A percentile compares a stretch with the other conserved stretches of the same genome.
These are phyloP conservation scores for Acyrthosiphon pisum DNA, from an alignment of 1,140 invertebrate species.

Conservation along the genomic window DNA sequence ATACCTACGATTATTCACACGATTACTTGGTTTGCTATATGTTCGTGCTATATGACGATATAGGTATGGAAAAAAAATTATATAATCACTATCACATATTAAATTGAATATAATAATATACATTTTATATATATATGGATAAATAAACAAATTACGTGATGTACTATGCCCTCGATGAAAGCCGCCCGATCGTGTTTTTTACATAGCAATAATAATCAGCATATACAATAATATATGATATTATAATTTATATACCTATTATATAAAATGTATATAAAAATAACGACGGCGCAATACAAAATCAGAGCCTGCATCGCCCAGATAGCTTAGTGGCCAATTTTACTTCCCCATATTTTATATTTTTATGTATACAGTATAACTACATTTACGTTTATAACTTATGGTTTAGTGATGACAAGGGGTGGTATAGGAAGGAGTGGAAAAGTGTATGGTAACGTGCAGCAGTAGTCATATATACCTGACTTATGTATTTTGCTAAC, in stretches of 20 bases:
- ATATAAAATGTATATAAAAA: neutral
- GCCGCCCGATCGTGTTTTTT: neutral
- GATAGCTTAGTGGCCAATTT: neutral
- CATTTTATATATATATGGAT: neutral
- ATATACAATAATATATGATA: neutral
- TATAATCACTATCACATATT: neutral
- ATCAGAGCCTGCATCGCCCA: neutral
- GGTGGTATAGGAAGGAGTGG: neutral
- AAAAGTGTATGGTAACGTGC: neutral
- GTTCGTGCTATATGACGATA: neutral
- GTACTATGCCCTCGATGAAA: neutral
- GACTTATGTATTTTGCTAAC: no score
- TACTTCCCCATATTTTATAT: neutral
- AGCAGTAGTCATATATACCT: neutral
- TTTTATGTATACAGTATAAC: no score
- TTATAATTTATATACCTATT: neutral
- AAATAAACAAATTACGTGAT: neutral
- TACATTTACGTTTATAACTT: neutral
- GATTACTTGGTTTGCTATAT: neutral
- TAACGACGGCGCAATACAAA: neutral
- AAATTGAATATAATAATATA: neutral
- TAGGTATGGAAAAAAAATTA: neutral
- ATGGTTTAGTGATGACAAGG: neutral
- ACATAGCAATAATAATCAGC: neutral
- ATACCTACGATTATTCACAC: neutral